Evolutionary conservation across 2,113 vertebrate genomes (phyloP).

Genomic region (Fregata magnificens): DNA sequence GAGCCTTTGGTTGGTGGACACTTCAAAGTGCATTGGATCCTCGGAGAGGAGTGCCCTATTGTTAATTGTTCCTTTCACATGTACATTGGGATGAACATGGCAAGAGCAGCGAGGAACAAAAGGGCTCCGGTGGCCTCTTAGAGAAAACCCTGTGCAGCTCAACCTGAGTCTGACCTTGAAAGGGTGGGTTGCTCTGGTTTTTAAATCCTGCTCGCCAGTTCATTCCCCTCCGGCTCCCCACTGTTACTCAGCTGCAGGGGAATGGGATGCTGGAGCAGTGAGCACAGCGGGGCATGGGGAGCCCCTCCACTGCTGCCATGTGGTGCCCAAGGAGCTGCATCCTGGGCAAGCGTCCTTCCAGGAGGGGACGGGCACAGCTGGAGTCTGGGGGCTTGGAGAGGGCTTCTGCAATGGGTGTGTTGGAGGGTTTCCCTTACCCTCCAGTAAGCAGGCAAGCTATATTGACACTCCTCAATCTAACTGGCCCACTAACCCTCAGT

Average conservation of each 20-base stretch:
- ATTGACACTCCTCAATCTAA: neutral
- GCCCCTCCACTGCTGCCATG: neutral
- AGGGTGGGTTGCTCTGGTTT: slow-evolving; percentile 57
- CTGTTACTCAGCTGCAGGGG: slow-evolving; percentile 36
- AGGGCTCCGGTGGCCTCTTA: slow-evolving; percentile 73
- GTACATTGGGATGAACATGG: slow-evolving; percentile 84
- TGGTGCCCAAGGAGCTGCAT: neutral
- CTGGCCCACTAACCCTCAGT: neutral
- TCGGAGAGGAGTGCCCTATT: slow-evolving; percentile 79
- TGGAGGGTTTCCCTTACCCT: neutral
- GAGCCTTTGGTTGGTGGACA: slow-evolving; percentile 72
- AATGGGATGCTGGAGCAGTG: neutral
- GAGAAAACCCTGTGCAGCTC: slow-evolving; percentile 65
- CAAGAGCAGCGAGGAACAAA: slow-evolving; percentile 80
- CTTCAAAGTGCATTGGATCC: slow-evolving; percentile 84
- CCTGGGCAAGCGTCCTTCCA: neutral
- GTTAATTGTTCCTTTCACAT: slow-evolving; percentile 88
- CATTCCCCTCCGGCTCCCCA: neutral
- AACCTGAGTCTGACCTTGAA: slow-evolving; percentile 77
- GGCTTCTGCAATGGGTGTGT: neutral
- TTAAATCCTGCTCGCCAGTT: slow-evolving; percentile 4
- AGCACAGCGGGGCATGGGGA: neutral
- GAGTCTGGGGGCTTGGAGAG: neutral
- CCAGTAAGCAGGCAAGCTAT: neutral
- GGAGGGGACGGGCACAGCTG: neutral